A percentile compares a stretch with the other conserved stretches of the same genome.
These are phyloP conservation scores for Callitettix versicolor DNA, from an alignment of 1,140 invertebrate genomes.

Conservation along the genomic window DNA sequence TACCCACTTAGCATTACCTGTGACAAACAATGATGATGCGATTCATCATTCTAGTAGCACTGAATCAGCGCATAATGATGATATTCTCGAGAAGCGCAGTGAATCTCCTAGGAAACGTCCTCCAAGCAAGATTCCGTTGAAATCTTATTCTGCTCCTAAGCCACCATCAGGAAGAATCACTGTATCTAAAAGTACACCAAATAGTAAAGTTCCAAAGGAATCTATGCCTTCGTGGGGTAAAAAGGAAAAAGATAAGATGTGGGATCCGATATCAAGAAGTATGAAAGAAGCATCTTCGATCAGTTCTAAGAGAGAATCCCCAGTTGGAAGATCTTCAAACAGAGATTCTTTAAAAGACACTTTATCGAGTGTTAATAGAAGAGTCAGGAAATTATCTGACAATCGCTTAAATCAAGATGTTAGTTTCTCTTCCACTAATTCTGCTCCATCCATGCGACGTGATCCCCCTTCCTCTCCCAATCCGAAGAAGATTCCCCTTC, in stretches of 20 bases:
- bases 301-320: constrained; percentile 23
- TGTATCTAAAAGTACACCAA: neutral
- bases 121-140: constrained; percentile 59
- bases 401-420: constrained; percentile 2
- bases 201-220: neutral
- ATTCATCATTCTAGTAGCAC: constrained; percentile 45
- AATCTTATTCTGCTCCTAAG: constrained; percentile 41
- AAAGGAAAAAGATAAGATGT: constrained; percentile 1
- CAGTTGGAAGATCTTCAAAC: constrained; percentile 26
- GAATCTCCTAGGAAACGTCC: constrained; percentile 41
- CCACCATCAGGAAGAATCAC: constrained; percentile 37
- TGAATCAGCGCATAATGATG: constrained; percentile 49
- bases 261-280: neutral
- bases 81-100: constrained; percentile 31
- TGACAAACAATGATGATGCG: constrained; percentile 36
- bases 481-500: constrained; percentile 21
- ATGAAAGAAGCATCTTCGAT: constrained; percentile 12
- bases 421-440: constrained; percentile 25
- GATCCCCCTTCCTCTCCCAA: constrained; percentile 5
- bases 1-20: constrained; percentile 22
- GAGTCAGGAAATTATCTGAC: neutral
- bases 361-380: constrained; percentile 28
- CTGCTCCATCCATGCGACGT: constrained; percentile 26
- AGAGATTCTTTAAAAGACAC: constrained; percentile 35
- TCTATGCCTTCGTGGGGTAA: neutral